Conservation (phyloP, 2,113 vertebrate genomes). For the Heterotis niloticus region DNA sequence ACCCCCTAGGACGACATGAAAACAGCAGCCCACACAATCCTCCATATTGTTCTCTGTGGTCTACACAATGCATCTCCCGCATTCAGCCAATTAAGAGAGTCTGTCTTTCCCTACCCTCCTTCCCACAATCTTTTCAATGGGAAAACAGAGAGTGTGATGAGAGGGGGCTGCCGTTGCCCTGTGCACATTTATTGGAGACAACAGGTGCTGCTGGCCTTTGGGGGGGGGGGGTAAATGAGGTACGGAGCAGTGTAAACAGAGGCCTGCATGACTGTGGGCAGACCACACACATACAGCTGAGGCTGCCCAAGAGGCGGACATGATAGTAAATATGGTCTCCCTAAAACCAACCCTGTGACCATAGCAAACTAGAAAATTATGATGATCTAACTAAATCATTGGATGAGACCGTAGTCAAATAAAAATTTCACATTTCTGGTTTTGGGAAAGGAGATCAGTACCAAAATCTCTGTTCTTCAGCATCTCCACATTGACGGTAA, state of each 20-base stretch:
- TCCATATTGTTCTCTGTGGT: conserved; percentile 65
- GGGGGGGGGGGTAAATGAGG: conserved; percentile 7
- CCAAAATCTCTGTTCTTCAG: no score
- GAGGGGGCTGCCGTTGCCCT: conserved; percentile 13
- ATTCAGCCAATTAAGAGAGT: conserved; percentile 69
- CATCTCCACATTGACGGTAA: no score
- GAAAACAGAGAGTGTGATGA: conserved; percentile 24
- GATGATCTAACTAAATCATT: neutral
- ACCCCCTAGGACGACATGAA: conserved; percentile 37
- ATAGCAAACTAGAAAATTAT: no score
- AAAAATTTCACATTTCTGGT: no score
- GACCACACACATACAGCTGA: neutral
- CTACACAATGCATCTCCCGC: conserved; percentile 72
- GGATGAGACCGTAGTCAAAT: neutral
- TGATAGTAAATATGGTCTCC: no score
- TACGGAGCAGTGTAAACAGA: conserved; percentile 35
- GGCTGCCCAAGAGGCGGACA: no score
- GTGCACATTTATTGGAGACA: no score
- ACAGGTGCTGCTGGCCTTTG: no score
- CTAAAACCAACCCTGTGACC: no score
- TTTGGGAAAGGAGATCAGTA: no score
- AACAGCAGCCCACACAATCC: conserved; percentile 55
- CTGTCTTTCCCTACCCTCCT: conserved; percentile 60
- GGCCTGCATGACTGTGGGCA: conserved; percentile 23
- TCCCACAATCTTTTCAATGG: conserved; percentile 44